Evolutionary conservation across 1,140 invertebrate species (phyloP), one percentile per base, ranked within the genome.

Genomic region (Eriosoma lanigerum): DNA sequence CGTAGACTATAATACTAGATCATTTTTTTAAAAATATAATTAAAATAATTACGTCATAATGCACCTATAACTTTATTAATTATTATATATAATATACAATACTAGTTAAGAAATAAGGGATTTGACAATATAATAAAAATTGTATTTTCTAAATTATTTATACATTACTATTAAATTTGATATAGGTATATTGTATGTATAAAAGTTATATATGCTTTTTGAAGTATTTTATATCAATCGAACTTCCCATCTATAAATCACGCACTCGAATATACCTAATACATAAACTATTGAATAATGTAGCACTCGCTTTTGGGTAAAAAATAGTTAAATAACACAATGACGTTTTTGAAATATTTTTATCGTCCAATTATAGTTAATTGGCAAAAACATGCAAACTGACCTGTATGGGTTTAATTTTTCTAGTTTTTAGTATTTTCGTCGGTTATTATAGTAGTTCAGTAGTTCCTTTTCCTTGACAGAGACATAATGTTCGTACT

Each of bases 331-430:
- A 76, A 29, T 58, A 44, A 3, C 9, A 56, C 29, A 46, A 76
- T 58, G 24, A 56, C n/a, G 21, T 60, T 76, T 58, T 44, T 8
- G 19, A 38, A 56, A 24, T 76, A 76, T 44, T 76, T 76, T 73
- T 73, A 24, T 21, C 1, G 13, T 76, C 73, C 73, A 76, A 76
- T 76, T 76, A 76, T 12, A 44, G 32, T 38, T 76, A 76, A 76
- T 76, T 76, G 54, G 54, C 26, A 17, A 24, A 76, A 58, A 58
- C 73, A 56, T 19, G 15, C 32, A 4, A 58, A 44, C 73, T 12
- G 21, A 38, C 3, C 3, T 38, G 8, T 10, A 8, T 58, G 3
- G 5, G 50, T 73, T 8, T 3, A 21, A 58, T 58, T 38, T 19
- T 76, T 6, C 5, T 56, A 29, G 29, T 44, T 58, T 75, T 58